Evolutionary conservation across 2,113 vertebrate genomes (phyloP).

Genomic region (Aspiorhynchus laticeps): DNA sequence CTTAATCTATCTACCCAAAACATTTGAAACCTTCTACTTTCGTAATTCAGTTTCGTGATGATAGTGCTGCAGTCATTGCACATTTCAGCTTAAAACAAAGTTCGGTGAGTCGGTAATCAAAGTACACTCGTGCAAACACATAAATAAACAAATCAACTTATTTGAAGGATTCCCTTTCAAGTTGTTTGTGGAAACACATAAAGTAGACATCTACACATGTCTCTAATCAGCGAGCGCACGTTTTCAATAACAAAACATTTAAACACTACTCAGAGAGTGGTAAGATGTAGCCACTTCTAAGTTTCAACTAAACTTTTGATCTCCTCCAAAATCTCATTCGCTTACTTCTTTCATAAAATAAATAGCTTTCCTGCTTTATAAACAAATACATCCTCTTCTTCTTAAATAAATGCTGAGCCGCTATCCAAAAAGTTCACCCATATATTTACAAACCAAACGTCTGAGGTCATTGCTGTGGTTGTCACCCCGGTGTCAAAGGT

Average conservation of each 20-base stretch:
- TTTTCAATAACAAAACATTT: slow-evolving; percentile 14
- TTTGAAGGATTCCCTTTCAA: slow-evolving; percentile 17
- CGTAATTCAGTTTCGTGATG: not conserved
- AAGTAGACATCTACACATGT: slow-evolving; percentile 13
- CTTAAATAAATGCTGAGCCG: not conserved
- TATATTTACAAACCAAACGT: slow-evolving; percentile 11
- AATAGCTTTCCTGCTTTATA: not conserved
- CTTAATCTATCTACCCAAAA: no score
- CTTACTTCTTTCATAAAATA: not conserved
- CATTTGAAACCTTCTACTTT: not conserved
- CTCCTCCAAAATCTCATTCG: not conserved
- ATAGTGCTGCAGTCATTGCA: not conserved
- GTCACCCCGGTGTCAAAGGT: slow-evolving; percentile 39
- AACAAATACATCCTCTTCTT: not conserved
- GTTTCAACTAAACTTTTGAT: not conserved
- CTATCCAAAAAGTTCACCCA: not conserved
- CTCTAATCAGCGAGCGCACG: not conserved
- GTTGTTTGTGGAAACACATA: not conserved
- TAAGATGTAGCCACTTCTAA: not conserved
- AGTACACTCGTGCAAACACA: not conserved
- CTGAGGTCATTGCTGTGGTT: not conserved
- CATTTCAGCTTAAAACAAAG: not conserved
- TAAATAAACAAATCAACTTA: slow-evolving; percentile 5
- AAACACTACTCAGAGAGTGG: not conserved
- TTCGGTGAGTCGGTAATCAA: not conserved